Evolutionary conservation across 2,113 vertebrate species (phyloP).

Genomic region (Trematomus loennbergii): DNA sequence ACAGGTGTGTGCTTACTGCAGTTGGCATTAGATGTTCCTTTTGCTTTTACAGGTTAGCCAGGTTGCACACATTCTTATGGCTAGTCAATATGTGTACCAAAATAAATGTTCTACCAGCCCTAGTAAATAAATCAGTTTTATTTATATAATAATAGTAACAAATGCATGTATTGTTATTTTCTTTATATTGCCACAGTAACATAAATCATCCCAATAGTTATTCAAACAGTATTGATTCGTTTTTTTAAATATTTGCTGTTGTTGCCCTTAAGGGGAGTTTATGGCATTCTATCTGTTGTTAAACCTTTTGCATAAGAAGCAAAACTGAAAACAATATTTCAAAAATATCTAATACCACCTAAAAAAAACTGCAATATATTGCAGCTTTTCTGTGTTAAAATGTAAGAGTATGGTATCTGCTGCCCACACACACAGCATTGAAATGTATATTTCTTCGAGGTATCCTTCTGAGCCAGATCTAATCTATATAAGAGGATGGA

Average conservation of each 20-base stretch:
- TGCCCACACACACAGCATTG: neutral
- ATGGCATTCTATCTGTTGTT: neutral
- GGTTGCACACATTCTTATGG: neutral
- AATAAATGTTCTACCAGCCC: neutral
- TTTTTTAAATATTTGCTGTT: slow-evolving; percentile 19
- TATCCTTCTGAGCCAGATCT: slow-evolving; percentile 32
- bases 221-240: slow-evolving; percentile 15
- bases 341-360: slow-evolving; percentile 2
- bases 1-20: neutral
- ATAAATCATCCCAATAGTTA: slow-evolving; percentile 1
- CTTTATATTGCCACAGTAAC: too few relatives aligned
- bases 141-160: too few relatives aligned
- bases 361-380: neutral
- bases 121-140: too few relatives aligned
- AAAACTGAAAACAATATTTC: neutral
- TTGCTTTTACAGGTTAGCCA: neutral
- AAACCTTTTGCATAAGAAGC: neutral
- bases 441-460: slow-evolving; percentile 44
- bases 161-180: too few relatives aligned
- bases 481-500: slow-evolving; percentile 62
- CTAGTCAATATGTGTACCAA: neutral
- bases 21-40: slow-evolving; percentile 13
- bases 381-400: neutral
- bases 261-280: neutral
- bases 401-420: slow-evolving; percentile 5